These are phyloP conservation scores for Phyllopteryx taeniolatus DNA, from an alignment of 2,113 vertebrate species.

Conservation along the genomic window DNA sequence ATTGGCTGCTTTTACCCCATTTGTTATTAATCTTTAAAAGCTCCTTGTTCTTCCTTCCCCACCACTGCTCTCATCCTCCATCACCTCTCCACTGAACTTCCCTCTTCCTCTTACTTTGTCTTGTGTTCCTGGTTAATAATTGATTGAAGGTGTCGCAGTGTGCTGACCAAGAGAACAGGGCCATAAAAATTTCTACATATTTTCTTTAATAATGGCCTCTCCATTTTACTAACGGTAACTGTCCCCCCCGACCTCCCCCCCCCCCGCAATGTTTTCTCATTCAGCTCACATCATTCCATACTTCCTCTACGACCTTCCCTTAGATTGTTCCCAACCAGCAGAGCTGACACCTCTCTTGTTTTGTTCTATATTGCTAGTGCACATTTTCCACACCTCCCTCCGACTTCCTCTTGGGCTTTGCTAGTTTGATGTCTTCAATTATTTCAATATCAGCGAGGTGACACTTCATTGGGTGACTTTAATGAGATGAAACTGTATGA, in stretches of 20 bases:
- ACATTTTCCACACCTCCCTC: background rate
- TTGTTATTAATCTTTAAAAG: background rate
- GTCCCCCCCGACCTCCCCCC: background rate
- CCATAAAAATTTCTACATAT: slow-evolving; percentile 56
- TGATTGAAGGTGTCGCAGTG: slow-evolving; percentile 61
- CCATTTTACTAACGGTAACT: slow-evolving; percentile 21
- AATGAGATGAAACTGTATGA: background rate
- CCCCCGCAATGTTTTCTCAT: slow-evolving; percentile 19
- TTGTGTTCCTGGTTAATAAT: slow-evolving; percentile 60
- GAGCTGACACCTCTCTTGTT: slow-evolving; percentile 1
- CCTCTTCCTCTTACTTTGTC: slow-evolving; percentile 32
- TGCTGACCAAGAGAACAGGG: slow-evolving; percentile 63
- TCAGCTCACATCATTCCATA: slow-evolving; percentile 10
- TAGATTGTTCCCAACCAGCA: slow-evolving; percentile 15
- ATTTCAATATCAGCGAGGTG: background rate
- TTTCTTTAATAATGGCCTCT: slow-evolving; percentile 6
- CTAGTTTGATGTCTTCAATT: slow-evolving; percentile 10
- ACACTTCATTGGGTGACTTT: slow-evolving; percentile 1
- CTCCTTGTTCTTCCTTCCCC: slow-evolving; percentile 15
- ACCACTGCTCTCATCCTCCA: slow-evolving; percentile 19
- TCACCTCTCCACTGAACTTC: no score
- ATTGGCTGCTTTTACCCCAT: background rate
- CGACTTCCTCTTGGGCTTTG: background rate
- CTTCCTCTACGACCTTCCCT: slow-evolving; percentile 16
- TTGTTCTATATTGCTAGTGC: background rate